These are phyloP conservation scores for Manis pentadactyla DNA, from an alignment of 2,797 vertebrate species.

Conservation along the genomic window DNA sequence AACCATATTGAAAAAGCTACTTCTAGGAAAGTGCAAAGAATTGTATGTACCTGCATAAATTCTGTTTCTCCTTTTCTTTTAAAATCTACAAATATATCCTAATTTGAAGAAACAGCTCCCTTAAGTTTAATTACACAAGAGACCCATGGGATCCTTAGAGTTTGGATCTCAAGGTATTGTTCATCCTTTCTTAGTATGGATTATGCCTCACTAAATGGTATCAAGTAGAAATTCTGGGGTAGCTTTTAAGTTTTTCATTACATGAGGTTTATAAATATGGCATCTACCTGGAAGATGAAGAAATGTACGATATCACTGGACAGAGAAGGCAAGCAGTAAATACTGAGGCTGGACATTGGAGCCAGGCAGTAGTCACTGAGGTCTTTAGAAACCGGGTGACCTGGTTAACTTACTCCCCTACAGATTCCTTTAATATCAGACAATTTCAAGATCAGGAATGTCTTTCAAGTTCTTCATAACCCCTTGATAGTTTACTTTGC, in stretches of 20 bases:
- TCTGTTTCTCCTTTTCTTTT: neutral
- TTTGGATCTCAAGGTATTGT: conserved; percentile 83
- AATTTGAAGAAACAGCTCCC: neutral
- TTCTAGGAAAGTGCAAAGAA: neutral
- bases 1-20: neutral
- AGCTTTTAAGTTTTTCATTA: conserved; percentile 85
- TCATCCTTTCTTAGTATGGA: conserved; percentile 85
- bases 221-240: conserved; percentile 80
- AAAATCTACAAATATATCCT: neutral
- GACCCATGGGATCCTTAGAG: conserved; percentile 71
- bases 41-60: neutral
- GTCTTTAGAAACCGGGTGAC: conserved; percentile 80
- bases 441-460: conserved; percentile 83
- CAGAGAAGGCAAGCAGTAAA: neutral
- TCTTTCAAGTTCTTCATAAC: conserved; percentile 84
- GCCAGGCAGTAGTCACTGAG: conserved; percentile 81
- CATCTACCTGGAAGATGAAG: conserved; percentile 76
- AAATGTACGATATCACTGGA: neutral
- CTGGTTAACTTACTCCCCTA: conserved; percentile 72
- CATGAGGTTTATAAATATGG: conserved; percentile 83
- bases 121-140: conserved; percentile 78
- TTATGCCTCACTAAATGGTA: conserved; percentile 83
- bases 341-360: conserved; percentile 6
- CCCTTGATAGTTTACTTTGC: neutral
- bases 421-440: conserved; percentile 85